A percentile compares a stretch with the other conserved stretches of the same genome.
These are phyloP conservation scores for Cuculus canorus DNA, from an alignment of 2,797 vertebrate species.

Conservation along the genomic window DNA sequence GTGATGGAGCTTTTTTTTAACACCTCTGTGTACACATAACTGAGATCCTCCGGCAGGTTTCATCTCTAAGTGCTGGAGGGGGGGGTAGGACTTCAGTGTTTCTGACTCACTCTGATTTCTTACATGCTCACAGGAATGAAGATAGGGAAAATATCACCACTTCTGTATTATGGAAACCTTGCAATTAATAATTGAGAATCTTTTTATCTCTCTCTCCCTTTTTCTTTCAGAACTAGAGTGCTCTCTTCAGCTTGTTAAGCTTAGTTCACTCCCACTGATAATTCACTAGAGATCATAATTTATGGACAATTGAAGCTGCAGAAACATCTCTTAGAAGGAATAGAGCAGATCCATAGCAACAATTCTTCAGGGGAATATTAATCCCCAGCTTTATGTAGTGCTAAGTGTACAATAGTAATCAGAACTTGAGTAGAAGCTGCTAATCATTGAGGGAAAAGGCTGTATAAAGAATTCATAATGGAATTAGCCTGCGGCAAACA, in stretches of 20 bases:
- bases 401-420: slow-evolving; percentile 99
- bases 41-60: slow-evolving; percentile 14
- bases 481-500: slow-evolving; percentile 98
- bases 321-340: slow-evolving; percentile 97
- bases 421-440: slow-evolving; percentile 98
- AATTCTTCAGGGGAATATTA: slow-evolving; percentile 99
- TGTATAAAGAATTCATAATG: slow-evolving; percentile 99
- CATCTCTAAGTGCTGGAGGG: slow-evolving; percentile 58
- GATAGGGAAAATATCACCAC: slow-evolving; percentile 73
- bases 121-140: slow-evolving; percentile 61
- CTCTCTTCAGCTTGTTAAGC: slow-evolving; percentile 88
- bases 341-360: slow-evolving; percentile 99
- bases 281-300: slow-evolving; percentile 99
- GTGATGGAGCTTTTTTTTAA: neutral
- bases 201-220: slow-evolving; percentile 81
- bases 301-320: slow-evolving; percentile 99
- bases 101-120: slow-evolving; percentile 62
- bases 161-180: slow-evolving; percentile 80
- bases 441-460: slow-evolving; percentile 99
- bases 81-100: slow-evolving; percentile 54
- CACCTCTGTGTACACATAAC: slow-evolving; percentile 27
- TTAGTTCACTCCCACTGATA: slow-evolving; percentile 91
- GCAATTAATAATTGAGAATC: slow-evolving; percentile 96
- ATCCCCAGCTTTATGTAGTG: slow-evolving; percentile 99
- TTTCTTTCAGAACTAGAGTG: slow-evolving; percentile 85